Percentiles rank a stretch among this genome's conserved stretches.
Conservation (phyloP, 1,140 invertebrate genomes). For the Sycobia sp. region DNA sequence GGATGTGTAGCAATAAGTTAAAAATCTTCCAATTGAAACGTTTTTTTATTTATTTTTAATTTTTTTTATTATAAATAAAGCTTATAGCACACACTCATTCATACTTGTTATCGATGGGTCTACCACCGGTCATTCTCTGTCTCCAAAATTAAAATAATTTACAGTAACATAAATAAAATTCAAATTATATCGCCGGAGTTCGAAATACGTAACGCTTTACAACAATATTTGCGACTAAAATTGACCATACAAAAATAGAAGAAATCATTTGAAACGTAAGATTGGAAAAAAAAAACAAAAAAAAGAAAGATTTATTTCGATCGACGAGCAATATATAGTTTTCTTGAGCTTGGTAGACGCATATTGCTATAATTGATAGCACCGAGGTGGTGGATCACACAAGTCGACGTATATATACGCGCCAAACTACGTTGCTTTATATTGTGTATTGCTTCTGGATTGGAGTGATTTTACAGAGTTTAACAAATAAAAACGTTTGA, state of each 20-base stretch:
- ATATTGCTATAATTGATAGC: conserved; percentile 26
- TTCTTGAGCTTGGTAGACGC: background rate
- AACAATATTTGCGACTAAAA: conserved; percentile 14
- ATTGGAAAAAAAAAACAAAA: background rate
- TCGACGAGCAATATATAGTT: conserved; percentile 14
- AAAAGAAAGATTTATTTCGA: conserved; percentile 12
- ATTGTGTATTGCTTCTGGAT: conserved; percentile 23
- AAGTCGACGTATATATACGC: background rate
- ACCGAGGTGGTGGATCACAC: conserved; percentile 10
- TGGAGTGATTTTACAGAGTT: conserved; percentile 5
- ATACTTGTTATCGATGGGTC: conserved; percentile 53
- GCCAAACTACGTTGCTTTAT: background rate
- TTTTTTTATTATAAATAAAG: conserved; percentile 58
- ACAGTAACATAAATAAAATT: conserved; percentile 18
- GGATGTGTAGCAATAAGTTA: conserved; percentile 6
- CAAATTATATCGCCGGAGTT: conserved; percentile 18
- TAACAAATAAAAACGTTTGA: conserved; percentile 16
- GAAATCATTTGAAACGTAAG: conserved; percentile 5
- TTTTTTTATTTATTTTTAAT: conserved; percentile 48
- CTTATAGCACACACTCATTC: conserved; percentile 58
- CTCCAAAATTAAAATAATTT: conserved; percentile 39
- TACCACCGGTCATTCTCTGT: conserved; percentile 47
- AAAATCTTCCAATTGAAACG: conserved; percentile 26
- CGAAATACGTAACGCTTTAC: conserved; percentile 24
- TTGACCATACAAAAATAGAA: conserved; percentile 8